Conservation (phyloP, 2,888 invertebrate species). For the Megalurothrips usitatus region DNA sequence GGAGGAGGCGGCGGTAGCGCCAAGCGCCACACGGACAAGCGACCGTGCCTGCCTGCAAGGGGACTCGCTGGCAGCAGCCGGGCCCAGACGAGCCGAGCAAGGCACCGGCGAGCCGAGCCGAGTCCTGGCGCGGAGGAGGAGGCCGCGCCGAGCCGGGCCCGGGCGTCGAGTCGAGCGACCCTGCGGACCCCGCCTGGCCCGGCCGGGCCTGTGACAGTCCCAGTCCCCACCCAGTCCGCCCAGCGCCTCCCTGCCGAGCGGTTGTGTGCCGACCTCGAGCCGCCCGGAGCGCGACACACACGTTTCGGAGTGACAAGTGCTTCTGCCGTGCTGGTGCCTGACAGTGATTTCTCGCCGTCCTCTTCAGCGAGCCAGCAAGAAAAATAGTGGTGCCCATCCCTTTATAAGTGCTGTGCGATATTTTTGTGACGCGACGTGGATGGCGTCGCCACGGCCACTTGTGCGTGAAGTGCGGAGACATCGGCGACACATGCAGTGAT, state of each 20-base stretch:
- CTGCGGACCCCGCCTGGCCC: background rate
- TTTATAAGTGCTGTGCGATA: background rate
- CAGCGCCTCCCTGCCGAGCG: conserved; percentile 2
- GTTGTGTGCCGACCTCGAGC: background rate
- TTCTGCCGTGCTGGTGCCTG: background rate
- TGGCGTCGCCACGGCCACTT: background rate
- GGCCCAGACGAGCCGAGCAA: background rate
- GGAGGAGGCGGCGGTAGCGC: background rate
- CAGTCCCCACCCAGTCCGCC: background rate
- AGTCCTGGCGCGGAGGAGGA: background rate
- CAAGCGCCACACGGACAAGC: conserved; percentile 6
- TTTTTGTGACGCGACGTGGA: background rate
- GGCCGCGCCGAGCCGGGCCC: conserved; percentile 15
- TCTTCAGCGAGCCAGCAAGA: background rate
- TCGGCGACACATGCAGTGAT: conserved; percentile 2
- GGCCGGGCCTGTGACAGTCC: background rate
- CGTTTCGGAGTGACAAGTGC: conserved; percentile 15
- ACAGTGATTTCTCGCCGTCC: background rate
- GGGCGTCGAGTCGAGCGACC: conserved; percentile 10
- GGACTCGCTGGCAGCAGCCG: conserved; percentile 17
- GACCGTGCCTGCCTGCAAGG: background rate
- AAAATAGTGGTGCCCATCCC: background rate
- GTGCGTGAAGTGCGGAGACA: background rate
- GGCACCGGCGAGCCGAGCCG: background rate
- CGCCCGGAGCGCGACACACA: conserved; percentile 3